Base-by-base conservation (phyloP, 2,113 vertebrate genomes). In the Pavo muticus region DNA sequence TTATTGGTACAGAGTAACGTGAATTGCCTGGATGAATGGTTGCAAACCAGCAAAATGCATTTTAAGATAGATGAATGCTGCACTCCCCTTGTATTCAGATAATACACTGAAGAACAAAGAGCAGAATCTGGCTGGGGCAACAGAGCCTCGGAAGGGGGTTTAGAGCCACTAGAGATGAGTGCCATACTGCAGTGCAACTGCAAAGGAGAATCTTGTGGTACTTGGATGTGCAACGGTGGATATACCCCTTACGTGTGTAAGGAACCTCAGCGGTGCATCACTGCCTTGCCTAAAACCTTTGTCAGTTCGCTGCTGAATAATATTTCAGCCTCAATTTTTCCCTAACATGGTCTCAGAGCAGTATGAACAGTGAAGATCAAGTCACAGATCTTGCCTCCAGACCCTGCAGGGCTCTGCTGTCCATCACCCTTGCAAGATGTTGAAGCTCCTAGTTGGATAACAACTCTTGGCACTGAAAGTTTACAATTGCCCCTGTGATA, bases 71-170 rank as follows among this genome's bases (percentile, higher is more conserved):
- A 18, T 81, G 35, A 94, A 50, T 1, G 1, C n/a, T 30, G 12
- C 0, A 20, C 35, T 71, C 11, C 17, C 25, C 25, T 35, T 20
- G 2, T 56, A 54, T 76, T 88, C 40, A 70, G n/a, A 17, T 47
- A 40, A 24, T 39, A 23, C 5, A 5, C 0, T 24, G n/a, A 1
- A 29, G 47, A 35, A 2, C 0, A 1, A 18, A 68, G 3, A 90
- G 25, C 10, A 75, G 54, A 50, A 6, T 81, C 39, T 87, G 32
- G 14, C 35, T 47, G 29, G 11, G 37, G 45, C 24, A 30, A n/a
- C 1, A 4, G 7, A 7, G 35, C 30, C 42, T 70, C 32, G 4
- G 42, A 20, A 70, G 39, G 80, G 21, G 25, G 24, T 50, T 45
- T 78, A 57, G 23, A 75, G n/a, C 4, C 11, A 5, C 52, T 37